These are phyloP conservation scores for Branchellion lobata DNA, from an alignment of 2,888 invertebrate species.

Conservation along the genomic window DNA sequence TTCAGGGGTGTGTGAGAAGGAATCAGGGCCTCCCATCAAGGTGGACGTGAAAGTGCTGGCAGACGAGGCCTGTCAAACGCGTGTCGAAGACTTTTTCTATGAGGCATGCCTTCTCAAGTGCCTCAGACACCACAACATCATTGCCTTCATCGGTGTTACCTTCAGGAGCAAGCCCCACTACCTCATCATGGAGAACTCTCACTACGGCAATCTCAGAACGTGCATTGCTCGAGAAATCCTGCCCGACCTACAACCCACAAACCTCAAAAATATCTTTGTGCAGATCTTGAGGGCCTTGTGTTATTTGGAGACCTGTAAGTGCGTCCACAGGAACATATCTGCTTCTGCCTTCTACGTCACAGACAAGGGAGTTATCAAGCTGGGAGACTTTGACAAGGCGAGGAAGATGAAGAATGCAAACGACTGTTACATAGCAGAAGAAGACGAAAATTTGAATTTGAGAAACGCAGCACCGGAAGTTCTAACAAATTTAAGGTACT, in stretches of 20 bases:
- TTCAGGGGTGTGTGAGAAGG: neutral
- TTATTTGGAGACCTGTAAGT: constrained; percentile 49
- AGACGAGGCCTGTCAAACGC: neutral
- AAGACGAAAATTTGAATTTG: constrained; percentile 49
- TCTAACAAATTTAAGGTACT: constrained; percentile 50
- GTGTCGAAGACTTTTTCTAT: constrained; percentile 51
- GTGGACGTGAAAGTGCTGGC: neutral
- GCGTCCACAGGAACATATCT: constrained; percentile 51
- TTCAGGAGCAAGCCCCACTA: constrained; percentile 50
- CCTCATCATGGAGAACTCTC: constrained; percentile 50
- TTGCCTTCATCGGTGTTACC: constrained; percentile 50
- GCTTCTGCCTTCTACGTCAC: constrained; percentile 51
- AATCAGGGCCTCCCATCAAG: neutral
- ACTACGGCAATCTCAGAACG: constrained; percentile 49
- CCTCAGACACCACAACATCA: constrained; percentile 50
- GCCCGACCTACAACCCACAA: constrained; percentile 48
- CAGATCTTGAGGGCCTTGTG: constrained; percentile 49
- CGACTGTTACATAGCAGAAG: constrained; percentile 50
- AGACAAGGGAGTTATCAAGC: constrained; percentile 49
- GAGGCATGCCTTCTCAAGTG: constrained; percentile 50
- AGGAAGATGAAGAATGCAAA: constrained; percentile 44
- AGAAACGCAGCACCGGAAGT: constrained; percentile 53
- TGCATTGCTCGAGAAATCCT: constrained; percentile 49
- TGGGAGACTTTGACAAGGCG: constrained; percentile 52
- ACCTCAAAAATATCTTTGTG: constrained; percentile 51